Evolutionary conservation across 2,797 vertebrate species (phyloP).

Genomic region (Bryconaethiops microstoma): DNA sequence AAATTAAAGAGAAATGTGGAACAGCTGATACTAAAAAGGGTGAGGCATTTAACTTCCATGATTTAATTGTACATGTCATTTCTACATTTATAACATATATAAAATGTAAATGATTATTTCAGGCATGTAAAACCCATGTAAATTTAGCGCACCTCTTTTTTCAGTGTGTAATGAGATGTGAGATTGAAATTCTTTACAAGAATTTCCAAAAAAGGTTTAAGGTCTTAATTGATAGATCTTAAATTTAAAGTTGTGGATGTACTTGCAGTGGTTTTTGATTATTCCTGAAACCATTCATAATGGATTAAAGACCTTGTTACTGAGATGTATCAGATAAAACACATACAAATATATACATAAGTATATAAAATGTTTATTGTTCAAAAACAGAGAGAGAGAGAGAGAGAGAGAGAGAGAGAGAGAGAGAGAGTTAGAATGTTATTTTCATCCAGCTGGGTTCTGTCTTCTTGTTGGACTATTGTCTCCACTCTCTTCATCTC

Average conservation of each 20-base stretch:
- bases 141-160: not conserved
- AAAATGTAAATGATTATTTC: not conserved
- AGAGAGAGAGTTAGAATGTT: not conserved
- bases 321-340: constrained; percentile 12
- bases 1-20: constrained; percentile 1
- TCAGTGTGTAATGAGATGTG: not conserved
- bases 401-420: not conserved
- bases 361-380: constrained; percentile 8
- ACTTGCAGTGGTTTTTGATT: not conserved
- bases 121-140: not conserved
- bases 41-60: not conserved
- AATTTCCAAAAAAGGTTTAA: not conserved
- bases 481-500: constrained; percentile 44
- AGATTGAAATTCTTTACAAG: not conserved
- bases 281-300: not conserved
- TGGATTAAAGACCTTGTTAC: not conserved
- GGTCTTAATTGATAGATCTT: not conserved
- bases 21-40: not conserved
- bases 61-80: not conserved
- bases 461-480: constrained; percentile 44
- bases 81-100: not conserved
- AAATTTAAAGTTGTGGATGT: no score
- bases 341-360: not conserved
- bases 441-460: constrained; percentile 53
- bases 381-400: constrained; percentile 20